Conservation (phyloP, 2,888 invertebrate genomes). For the Micropterix aruncella region DNA sequence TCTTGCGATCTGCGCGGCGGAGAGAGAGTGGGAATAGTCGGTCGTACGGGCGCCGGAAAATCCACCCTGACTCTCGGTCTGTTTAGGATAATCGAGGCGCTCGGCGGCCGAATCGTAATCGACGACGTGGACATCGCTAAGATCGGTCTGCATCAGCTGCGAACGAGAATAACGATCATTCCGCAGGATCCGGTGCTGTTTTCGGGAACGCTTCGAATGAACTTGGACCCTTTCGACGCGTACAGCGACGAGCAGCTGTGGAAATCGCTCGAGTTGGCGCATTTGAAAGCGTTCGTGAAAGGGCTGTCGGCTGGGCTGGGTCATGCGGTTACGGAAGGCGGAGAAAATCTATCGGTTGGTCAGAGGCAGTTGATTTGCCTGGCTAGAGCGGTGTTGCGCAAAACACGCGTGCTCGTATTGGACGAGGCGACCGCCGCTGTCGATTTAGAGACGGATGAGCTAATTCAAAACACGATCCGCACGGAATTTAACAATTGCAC, state of each 20-base stretch:
- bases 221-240: slow-evolving; percentile 79
- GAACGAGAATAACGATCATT: slow-evolving; percentile 75
- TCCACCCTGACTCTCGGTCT: slow-evolving; percentile 77
- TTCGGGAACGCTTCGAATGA: slow-evolving; percentile 79
- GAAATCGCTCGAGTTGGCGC: slow-evolving; percentile 78
- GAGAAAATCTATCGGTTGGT: slow-evolving; percentile 82
- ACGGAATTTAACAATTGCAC: no score
- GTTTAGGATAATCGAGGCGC: slow-evolving; percentile 79
- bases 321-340: slow-evolving; percentile 82
- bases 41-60: slow-evolving; percentile 85
- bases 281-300: slow-evolving; percentile 74
- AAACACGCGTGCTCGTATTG: slow-evolving; percentile 72
- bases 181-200: slow-evolving; percentile 92
- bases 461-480: no score
- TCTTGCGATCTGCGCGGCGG: slow-evolving; percentile 64
- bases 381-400: slow-evolving; percentile 70
- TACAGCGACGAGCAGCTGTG: slow-evolving; percentile 76
- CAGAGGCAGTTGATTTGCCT: slow-evolving; percentile 82
- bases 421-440: slow-evolving; percentile 88
- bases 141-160: slow-evolving; percentile 73
- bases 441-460: slow-evolving; percentile 81
- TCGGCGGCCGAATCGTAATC: slow-evolving; percentile 67
- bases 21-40: slow-evolving; percentile 85
- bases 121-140: slow-evolving; percentile 70
- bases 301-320: slow-evolving; percentile 60